A percentile compares a stretch with the other conserved stretches of the same genome.
Conservation (phyloP, 2,113 vertebrate species). For the Alces alces region DNA sequence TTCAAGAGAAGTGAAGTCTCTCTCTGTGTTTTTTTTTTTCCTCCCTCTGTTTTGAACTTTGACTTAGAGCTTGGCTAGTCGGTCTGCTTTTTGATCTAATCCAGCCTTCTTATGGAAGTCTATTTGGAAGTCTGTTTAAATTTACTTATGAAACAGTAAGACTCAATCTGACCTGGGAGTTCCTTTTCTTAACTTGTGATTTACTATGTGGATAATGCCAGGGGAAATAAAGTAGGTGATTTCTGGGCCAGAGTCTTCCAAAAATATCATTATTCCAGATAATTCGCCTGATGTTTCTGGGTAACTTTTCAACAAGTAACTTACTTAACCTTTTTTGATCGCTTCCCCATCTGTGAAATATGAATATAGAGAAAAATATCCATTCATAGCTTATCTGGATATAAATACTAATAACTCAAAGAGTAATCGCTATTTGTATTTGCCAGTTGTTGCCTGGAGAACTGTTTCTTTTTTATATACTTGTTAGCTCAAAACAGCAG, state of each 20-base stretch:
- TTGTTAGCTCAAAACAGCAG: neutral
- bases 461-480: neutral
- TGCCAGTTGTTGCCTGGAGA: neutral
- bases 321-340: neutral
- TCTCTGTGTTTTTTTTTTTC: neutral
- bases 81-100: neutral
- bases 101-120: constrained; percentile 9
- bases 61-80: neutral
- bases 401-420: neutral
- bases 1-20: neutral
- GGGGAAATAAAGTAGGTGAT: constrained; percentile 12
- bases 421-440: neutral
- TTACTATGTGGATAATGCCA: neutral
- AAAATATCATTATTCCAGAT: neutral
- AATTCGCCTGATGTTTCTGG: neutral
- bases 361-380: neutral
- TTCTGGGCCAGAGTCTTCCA: neutral
- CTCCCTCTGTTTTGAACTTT: neutral
- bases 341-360: neutral
- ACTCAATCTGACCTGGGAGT: neutral
- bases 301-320: neutral
- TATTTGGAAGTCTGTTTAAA: neutral
- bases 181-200: constrained; percentile 14
- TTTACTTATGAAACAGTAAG: neutral
- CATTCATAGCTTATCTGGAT: neutral